Evolutionary conservation across 1,140 invertebrate genomes (phyloP), one percentile per base, ranked within the genome.

Genomic region (Drosophila teissieri): DNA sequence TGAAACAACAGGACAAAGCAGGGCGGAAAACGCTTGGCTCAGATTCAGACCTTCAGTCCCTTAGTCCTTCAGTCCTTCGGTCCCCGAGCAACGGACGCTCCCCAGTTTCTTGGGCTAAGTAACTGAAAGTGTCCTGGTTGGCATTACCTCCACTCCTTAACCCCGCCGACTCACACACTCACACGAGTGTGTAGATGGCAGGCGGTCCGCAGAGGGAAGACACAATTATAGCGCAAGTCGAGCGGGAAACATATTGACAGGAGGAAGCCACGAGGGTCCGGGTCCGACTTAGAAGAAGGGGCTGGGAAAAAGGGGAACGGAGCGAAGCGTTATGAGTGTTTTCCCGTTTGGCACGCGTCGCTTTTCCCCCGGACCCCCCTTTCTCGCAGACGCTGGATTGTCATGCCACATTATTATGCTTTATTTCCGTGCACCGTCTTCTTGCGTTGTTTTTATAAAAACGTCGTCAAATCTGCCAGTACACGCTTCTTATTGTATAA

Each of bases 351-450:
- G 80, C 78, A 86, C 82, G 82, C 70, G 57, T 52, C 39, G 51
- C 24, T 22, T 58, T 36, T 44, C 40, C 24, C 53, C 19, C 8
- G 8, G 15, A 6, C 22, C 34, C 10, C 27, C 63, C 37, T 45
- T 60, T 60, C 49, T 45, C 69, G 22, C 46, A 27, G 24, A n/a
- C 27, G 14, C 70, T 45, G 51, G 72, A 81, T 76, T 86, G 82
- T 80, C 83, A 69, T 69, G 79, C 69, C 75, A 77, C 83, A 86
- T 86, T 88, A 86, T 86, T 83, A 83, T 88, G 83, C 83, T 86
- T 86, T 86, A 86, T 88, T 88, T 86, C 83, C 83, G 83, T 70
- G 78, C 55, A 56, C 42, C 64, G 22, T 56, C 40, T 73, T 65
- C 64, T 45, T 57, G 70, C 55, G 63, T 79, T 58, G 65, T 68